Base-by-base conservation (phyloP, 2,888 invertebrate genomes). In the Timandra comae region DNA sequence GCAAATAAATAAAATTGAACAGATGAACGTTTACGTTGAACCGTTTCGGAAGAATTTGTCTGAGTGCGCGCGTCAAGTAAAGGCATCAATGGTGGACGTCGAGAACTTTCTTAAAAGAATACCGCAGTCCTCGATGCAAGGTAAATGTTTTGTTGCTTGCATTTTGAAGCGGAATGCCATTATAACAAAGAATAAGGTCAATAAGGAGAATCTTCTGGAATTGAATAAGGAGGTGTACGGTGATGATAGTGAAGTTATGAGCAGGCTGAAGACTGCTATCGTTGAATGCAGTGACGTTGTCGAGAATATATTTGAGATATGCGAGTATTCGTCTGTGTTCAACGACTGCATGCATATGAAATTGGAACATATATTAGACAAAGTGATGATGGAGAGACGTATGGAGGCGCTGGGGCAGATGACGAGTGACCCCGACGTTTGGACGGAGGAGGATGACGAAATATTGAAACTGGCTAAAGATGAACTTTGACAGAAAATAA, bases 321-420 rank as follows among this genome's bases (percentile, higher is more conserved):
- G 84, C 28, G 84, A 85, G 41, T 82, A 72, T 29, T 77, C 84
- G 3, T 73, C 82, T 0, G 60, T 78, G 1, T 85, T 85, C 28
- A 85, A 85, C 29, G 85, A 85, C 33, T 85, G 84, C 25, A 85
- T 85, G 84, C 82, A 84, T 52, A 76, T 81, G 52, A 79, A 73
- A 34, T 81, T 82, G 82, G 84, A 84, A 25, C 84, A 85, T 53
- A 65, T 84, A 2, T 35, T 85, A 26, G 82, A 84, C 29, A 78
- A 75, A 40, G 61, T 77, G 28, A 78, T 65, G 3, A 74, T 84
- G 78, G 80, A 84, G 27, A 56, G 81, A 2, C 52, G 84, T 0
- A 76, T 85, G 82, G 73, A 80, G 32, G 79, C 81, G 0, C 41
- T 85, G 12, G 80, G 79, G 0, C 72, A 84, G 41, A 75, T 85